Evolutionary conservation across 2,797 vertebrate genomes (phyloP).

Genomic region (Acropternis orthonyx): DNA sequence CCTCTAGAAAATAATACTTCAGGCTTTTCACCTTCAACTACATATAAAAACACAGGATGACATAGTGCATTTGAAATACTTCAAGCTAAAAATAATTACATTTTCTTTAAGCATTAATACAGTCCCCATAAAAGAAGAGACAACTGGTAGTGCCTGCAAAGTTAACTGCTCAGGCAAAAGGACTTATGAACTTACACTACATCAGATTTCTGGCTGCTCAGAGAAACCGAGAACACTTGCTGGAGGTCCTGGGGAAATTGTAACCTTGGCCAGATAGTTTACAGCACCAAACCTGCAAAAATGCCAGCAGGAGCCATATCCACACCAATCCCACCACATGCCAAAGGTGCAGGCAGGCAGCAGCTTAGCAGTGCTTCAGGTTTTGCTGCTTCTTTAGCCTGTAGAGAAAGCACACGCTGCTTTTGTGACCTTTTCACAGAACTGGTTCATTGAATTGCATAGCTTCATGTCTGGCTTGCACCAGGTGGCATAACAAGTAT

Average conservation of each 20-base stretch:
- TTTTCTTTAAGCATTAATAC: neutral
- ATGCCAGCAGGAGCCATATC: neutral
- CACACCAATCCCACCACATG: neutral
- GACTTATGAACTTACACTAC: accelerated
- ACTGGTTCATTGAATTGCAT: neutral
- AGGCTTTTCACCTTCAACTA: neutral
- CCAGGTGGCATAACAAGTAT: neutral
- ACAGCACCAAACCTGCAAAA: neutral
- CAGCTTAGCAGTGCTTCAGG: neutral
- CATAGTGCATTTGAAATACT: neutral
- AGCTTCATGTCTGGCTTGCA: neutral
- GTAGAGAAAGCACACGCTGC: neutral
- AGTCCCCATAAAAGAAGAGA: neutral
- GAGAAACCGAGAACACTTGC: neutral
- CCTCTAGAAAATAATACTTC: neutral
- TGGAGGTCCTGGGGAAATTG: neutral
- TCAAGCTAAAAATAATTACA: neutral
- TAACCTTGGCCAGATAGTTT: neutral
- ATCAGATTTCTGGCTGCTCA: neutral
- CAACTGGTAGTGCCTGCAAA: neutral
- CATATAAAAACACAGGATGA: neutral
- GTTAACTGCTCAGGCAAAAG: neutral
- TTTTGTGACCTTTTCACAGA: neutral
- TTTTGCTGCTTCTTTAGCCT: neutral
- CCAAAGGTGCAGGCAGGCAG: neutral